These are phyloP conservation scores for Sparus aurata DNA, from an alignment of 2,797 vertebrate genomes.

Conservation along the genomic window DNA sequence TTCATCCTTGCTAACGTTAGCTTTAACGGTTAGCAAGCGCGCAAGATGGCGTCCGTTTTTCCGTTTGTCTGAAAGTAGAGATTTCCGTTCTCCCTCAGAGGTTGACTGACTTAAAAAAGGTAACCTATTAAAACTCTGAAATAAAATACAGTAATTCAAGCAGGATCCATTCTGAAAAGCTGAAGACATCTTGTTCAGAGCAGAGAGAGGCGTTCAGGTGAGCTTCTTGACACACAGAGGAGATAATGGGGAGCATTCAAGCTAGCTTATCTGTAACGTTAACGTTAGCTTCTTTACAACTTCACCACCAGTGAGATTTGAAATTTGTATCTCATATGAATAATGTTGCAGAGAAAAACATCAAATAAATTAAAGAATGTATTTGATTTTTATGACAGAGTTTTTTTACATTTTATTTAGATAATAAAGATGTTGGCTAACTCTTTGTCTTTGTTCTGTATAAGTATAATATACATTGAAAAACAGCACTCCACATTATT, in stretches of 20 bases:
- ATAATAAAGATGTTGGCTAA: no score
- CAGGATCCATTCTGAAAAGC: not conserved
- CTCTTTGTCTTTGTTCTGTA: no score
- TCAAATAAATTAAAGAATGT: not conserved
- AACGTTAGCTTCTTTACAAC: not conserved
- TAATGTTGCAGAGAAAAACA: not conserved
- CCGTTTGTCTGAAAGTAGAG: not conserved
- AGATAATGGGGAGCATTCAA: not conserved
- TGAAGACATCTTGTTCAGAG: not conserved
- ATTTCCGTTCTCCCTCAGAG: not conserved
- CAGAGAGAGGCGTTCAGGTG: not conserved
- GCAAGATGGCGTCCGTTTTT: not conserved
- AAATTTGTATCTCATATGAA: not conserved
- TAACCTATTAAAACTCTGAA: not conserved
- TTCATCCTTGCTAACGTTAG: constrained; percentile 4
- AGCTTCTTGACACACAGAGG: not conserved
- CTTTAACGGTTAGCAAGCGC: not conserved
- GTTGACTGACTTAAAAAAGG: not conserved
- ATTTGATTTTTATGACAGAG: not conserved
- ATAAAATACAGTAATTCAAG: not conserved
- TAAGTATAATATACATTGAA: no score
- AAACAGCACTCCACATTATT: not conserved
- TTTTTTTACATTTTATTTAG: not conserved
- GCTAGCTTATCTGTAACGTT: not conserved
- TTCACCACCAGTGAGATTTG: not conserved